Base-by-base conservation (phyloP, 2,113 vertebrate species). In the Peucedramus taeniatus region DNA sequence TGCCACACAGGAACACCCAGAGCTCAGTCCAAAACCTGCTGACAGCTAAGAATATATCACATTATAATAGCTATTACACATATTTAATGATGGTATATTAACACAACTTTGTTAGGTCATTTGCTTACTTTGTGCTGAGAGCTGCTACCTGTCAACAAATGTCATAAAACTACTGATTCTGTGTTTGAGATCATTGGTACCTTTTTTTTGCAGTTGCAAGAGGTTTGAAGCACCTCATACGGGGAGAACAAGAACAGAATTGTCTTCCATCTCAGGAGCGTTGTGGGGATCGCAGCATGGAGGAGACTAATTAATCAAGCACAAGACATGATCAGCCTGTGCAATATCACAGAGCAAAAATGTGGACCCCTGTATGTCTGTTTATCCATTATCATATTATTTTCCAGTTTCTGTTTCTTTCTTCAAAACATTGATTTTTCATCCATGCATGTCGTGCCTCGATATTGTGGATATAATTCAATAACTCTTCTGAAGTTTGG, bases 341-440 rank as follows among this genome's bases (percentile, higher is more conserved):
- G 70, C 90, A 87, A 90, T 74, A 70, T 93, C 93, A 96, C 63
- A 68, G 87, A 64, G 49, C n/a, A 50, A 91, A 96, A 77, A 76
- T 53, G 45, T 68, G 27, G 56, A 63, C 14, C 69, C 59, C 12
- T 56, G 6, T 87, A 30, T 88, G 72, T 93, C 92, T 95, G 39
- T 95, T 96, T 87, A 95, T 94, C 84, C 96, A 89, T 96, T 96
- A 96, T 77, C 21, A 21, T 79, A 93, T 85, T 95, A 95, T 96
- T 97, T 97, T 90, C 88, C 65, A 65, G 47, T 96, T 81, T 96
- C 96, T 96, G 35, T 92, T 94, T 86, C 60, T 94, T 75, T 92
- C 88, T 84, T 13, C 57, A 86, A 92, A 96, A 84, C 72, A 57
- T 24, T 92, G 66, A 33, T 89, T 97, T 87, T 96, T 70, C 83